phyloP scores from a whole-genome alignment of 2,113 vertebrate species.

The Theristicus caerulescens region DNA sequence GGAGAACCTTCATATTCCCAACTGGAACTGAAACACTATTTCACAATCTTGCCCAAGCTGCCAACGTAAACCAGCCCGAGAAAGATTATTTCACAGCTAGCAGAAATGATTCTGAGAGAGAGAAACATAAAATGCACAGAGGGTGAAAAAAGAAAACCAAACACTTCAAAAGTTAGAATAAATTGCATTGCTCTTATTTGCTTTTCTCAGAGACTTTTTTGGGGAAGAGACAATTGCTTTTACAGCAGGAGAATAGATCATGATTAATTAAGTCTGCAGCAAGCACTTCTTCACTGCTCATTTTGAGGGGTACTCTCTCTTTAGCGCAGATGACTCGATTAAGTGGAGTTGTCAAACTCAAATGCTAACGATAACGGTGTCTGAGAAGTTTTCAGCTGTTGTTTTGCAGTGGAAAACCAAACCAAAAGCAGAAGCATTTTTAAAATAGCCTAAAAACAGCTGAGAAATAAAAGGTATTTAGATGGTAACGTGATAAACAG shows the following conservation, averaged over 20 bases:
- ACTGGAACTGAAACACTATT: neutral
- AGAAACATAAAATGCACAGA: neutral
- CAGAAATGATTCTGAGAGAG: neutral
- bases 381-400: slow-evolving; percentile 70
- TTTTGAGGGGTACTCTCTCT: neutral
- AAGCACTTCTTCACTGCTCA: neutral
- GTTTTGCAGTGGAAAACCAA: slow-evolving; percentile 70
- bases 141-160: neutral
- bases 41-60: neutral
- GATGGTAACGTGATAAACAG: slow-evolving; percentile 72
- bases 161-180: neutral
- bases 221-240: neutral
- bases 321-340: neutral
- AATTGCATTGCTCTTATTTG: neutral
- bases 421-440: slow-evolving; percentile 68
- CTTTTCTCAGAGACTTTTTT: neutral
- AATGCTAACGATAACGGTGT: neutral
- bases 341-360: neutral
- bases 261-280: neutral
- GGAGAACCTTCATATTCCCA: neutral
- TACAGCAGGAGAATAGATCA: neutral
- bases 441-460: slow-evolving; percentile 73
- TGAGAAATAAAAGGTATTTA: slow-evolving; percentile 67
- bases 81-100: neutral
- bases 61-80: neutral